These are phyloP conservation scores for Micronycteris hirsuta DNA, from an alignment of 2,113 vertebrate species.

Conservation along the genomic window DNA sequence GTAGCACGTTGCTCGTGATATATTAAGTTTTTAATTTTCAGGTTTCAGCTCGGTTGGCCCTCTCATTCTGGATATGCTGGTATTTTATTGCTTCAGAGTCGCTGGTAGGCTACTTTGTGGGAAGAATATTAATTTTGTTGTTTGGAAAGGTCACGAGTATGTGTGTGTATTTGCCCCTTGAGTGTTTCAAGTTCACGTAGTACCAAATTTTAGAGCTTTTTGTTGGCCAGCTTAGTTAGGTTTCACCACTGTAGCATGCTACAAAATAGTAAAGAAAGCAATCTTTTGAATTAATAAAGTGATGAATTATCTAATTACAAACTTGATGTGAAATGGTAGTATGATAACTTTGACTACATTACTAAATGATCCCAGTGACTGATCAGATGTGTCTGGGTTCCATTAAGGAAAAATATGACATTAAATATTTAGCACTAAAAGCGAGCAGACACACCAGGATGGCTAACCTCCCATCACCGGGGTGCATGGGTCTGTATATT, in stretches of 20 bases:
- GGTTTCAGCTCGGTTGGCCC: neutral
- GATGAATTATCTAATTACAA: slow-evolving; percentile 74
- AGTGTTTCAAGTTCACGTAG: neutral
- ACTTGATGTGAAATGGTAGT: slow-evolving; percentile 59
- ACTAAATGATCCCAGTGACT: slow-evolving; percentile 60
- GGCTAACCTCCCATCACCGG: slow-evolving; percentile 3
- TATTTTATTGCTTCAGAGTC: neutral
- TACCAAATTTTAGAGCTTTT: slow-evolving; percentile 38
- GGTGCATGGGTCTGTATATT: neutral
- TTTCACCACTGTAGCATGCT: neutral
- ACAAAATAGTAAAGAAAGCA: slow-evolving; percentile 54
- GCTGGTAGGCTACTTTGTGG: neutral
- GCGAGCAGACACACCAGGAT: neutral
- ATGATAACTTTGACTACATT: slow-evolving; percentile 63
- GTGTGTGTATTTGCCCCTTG: neutral
- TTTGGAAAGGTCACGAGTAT: slow-evolving; percentile 20
- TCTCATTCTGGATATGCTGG: neutral
- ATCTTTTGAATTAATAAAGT: slow-evolving; percentile 73
- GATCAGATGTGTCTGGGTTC: slow-evolving; percentile 55
- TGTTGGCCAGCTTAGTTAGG: slow-evolving; percentile 28
- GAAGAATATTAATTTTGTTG: neutral
- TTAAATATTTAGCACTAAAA: slow-evolving; percentile 69
- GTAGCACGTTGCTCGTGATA: neutral
- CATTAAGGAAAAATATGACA: slow-evolving; percentile 65
- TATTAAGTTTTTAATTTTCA: neutral